These are phyloP conservation scores for Abscondita cerata DNA, from an alignment of 2,888 invertebrate species.

Conservation along the genomic window DNA sequence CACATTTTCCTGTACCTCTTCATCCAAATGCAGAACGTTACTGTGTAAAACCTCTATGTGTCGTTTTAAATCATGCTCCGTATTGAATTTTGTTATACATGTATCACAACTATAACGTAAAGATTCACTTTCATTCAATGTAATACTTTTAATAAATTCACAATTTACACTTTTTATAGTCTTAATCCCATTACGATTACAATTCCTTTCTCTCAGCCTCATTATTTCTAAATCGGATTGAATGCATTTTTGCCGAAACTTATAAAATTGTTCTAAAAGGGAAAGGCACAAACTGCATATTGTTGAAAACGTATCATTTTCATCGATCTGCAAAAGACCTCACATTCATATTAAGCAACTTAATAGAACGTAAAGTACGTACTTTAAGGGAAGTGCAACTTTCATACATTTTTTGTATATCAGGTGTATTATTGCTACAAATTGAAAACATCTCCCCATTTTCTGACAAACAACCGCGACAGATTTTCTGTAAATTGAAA, in stretches of 20 bases:
- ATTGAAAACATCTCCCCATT: conserved; percentile 56
- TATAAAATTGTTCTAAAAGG: conserved; percentile 58
- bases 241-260: conserved; percentile 61
- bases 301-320: conserved; percentile 60
- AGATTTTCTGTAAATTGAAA: conserved; percentile 56
- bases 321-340: conserved; percentile 40
- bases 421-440: conserved; percentile 50
- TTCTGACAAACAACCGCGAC: conserved; percentile 59
- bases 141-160: no score
- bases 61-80: no score
- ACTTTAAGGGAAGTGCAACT: conserved; percentile 61
- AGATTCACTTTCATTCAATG: no score
- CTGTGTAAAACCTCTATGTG: no score
- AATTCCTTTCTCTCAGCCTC: background rate
- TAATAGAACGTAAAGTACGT: background rate
- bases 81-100: no score
- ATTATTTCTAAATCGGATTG: conserved; percentile 54
- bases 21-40: no score
- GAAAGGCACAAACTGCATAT: conserved; percentile 60
- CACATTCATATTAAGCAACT: background rate
- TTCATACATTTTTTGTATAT: conserved; percentile 59
- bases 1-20: no score
- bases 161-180: no score
- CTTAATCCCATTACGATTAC: no score
- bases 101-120: no score